Percentiles rank a stretch among this genome's conserved stretches.
Evolutionary conservation across 2,113 vertebrate genomes (phyloP).

Genomic region (Amblyornis subalaris): DNA sequence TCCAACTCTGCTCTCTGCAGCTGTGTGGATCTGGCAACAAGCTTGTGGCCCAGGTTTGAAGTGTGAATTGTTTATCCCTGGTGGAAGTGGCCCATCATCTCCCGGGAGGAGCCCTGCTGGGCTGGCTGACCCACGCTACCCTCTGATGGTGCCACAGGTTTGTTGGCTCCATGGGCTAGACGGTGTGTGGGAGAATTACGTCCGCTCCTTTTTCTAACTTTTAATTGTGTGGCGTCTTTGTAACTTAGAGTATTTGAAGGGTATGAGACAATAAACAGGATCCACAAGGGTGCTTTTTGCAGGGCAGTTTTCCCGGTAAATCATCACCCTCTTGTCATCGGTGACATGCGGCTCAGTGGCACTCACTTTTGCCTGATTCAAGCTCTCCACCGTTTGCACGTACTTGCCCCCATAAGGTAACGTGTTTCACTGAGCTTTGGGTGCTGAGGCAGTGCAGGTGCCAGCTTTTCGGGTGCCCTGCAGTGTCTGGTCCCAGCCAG

Average conservation of each 20-base stretch:
- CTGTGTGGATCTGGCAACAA: neutral
- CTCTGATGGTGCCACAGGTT: neutral
- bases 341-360: neutral
- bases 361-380: neutral
- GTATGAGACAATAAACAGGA: conserved; percentile 8
- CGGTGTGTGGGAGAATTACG: neutral
- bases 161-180: neutral
- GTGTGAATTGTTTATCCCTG: neutral
- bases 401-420: accelerated
- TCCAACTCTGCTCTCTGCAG: neutral
- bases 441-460: neutral
- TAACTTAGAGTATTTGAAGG: neutral
- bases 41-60: neutral
- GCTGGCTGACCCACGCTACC: neutral
- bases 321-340: neutral
- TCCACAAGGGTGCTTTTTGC: neutral
- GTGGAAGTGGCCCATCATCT: neutral
- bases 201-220: neutral
- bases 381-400: accelerated
- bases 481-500: accelerated
- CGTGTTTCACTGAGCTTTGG: neutral
- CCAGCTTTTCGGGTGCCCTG: neutral
- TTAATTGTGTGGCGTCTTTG: neutral
- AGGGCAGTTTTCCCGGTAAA: conserved; percentile 8
- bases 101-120: neutral